Evolutionary conservation across 1,140 invertebrate species (phyloP).

Genomic region (Metopolophium dirhodum): DNA sequence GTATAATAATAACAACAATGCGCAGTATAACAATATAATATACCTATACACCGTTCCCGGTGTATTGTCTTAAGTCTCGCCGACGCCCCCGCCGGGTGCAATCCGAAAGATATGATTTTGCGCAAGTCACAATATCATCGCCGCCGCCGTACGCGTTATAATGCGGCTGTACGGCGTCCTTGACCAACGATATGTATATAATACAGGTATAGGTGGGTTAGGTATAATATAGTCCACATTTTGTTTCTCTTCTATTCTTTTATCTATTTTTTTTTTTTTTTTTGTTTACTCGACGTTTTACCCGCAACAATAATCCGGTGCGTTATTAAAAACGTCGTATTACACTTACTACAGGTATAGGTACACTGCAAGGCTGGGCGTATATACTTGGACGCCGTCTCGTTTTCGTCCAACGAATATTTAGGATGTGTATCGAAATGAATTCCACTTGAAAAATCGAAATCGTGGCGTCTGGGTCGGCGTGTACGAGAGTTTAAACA

Average conservation of each 20-base stretch:
- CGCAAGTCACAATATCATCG: slow-evolving; percentile 1
- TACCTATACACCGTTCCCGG: not conserved
- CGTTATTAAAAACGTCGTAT: not conserved
- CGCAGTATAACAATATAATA: not conserved
- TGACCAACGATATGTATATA: not conserved
- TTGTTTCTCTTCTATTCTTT: not conserved
- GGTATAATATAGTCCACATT: no score
- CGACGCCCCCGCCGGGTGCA: not conserved
- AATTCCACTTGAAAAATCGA: not conserved
- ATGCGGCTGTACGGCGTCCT: not conserved
- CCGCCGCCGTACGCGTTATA: no score
- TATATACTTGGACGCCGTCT: not conserved
- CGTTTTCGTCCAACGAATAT: not conserved
- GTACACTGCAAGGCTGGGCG: not conserved
- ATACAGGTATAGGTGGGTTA: no score
- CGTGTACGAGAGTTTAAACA: not conserved
- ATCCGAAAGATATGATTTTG: not conserved
- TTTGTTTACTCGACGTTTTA: not conserved
- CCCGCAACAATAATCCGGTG: not conserved
- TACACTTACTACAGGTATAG: no score
- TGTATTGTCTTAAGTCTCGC: slow-evolving; percentile 6
- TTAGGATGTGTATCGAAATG: not conserved
- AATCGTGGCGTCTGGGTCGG: slow-evolving; percentile 2
- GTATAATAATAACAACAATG: not conserved
- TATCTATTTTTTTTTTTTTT: not conserved